phyloP scores from a whole-genome alignment of 2,888 invertebrate species.

The Hoplodrina ambigua region DNA sequence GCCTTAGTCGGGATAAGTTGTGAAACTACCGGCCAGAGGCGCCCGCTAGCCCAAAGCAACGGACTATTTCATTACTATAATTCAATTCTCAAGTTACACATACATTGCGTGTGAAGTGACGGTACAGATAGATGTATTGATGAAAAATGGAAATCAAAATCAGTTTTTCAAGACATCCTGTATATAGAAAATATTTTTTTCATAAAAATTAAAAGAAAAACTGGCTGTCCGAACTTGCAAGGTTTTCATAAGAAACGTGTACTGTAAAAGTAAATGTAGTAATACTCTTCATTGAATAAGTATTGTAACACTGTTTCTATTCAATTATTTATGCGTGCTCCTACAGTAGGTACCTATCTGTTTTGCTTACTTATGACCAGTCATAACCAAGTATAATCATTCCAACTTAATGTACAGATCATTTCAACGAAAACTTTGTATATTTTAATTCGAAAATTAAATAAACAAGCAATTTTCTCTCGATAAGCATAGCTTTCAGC shows the following conservation, averaged over 20 bases:
- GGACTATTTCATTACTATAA: conserved; percentile 89
- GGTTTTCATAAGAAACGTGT: too few relatives aligned
- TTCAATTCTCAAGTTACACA: conserved; percentile 86
- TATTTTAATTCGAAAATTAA: conserved; percentile 64
- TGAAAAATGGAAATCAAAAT: conserved; percentile 6
- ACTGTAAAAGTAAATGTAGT: too few relatives aligned
- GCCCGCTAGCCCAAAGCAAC: conserved; percentile 86
- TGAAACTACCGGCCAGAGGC: conserved; percentile 89
- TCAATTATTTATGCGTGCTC: too few relatives aligned
- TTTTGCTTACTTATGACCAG: too few relatives aligned
- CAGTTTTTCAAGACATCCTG: background rate
- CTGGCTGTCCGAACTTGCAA: too few relatives aligned
- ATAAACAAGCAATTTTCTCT: conserved; percentile 81
- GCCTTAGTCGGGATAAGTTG: conserved; percentile 90
- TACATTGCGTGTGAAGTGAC: conserved; percentile 62
- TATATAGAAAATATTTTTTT: background rate
- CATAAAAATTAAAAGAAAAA: background rate
- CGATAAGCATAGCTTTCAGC: conserved; percentile 76
- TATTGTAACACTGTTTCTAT: too few relatives aligned
- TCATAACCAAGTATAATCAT: too few relatives aligned
- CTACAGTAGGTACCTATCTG: too few relatives aligned
- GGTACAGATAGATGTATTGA: conserved; percentile 16
- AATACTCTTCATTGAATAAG: too few relatives aligned
- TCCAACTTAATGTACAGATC: too few relatives aligned
- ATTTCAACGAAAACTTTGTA: conserved; percentile 6